Conservation (phyloP, 2,113 vertebrate genomes). For the Coracopsis vasa region DNA sequence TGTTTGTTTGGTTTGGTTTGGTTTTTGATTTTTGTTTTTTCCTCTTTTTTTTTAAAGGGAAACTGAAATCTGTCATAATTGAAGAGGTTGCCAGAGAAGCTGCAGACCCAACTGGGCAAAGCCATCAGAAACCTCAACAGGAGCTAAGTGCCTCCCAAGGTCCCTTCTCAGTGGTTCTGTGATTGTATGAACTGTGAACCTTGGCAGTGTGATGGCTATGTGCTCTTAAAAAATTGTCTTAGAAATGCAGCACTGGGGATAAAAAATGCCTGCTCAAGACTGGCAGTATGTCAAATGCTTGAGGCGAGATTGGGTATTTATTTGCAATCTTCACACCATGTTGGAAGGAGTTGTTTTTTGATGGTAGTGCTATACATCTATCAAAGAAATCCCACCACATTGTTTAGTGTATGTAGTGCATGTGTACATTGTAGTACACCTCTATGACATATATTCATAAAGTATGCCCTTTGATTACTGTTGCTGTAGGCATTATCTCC, state of each 20-base stretch:
- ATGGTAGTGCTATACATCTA: background rate
- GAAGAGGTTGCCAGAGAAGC: background rate
- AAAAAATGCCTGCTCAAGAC: background rate
- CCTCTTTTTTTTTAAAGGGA: background rate
- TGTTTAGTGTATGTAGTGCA: background rate
- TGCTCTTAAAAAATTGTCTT: background rate
- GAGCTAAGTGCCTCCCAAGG: background rate
- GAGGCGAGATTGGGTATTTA: background rate
- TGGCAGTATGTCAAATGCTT: background rate
- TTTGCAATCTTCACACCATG: background rate
- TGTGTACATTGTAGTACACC: background rate
- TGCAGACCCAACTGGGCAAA: background rate
- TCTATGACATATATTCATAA: background rate
- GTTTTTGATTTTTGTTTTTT: fast-evolving
- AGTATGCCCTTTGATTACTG: background rate
- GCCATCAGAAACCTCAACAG: background rate
- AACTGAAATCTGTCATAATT: background rate
- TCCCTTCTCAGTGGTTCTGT: background rate
- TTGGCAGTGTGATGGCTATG: background rate
- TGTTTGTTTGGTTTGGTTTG: background rate
- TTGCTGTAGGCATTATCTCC: background rate
- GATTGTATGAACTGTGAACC: background rate
- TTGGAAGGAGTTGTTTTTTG: background rate
- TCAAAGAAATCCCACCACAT: background rate
- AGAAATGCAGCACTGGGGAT: background rate